Evolutionary conservation across 37 sponge, comb jelly and placozoan species (phyloP).

Genomic region (Ianthella basta): DNA sequence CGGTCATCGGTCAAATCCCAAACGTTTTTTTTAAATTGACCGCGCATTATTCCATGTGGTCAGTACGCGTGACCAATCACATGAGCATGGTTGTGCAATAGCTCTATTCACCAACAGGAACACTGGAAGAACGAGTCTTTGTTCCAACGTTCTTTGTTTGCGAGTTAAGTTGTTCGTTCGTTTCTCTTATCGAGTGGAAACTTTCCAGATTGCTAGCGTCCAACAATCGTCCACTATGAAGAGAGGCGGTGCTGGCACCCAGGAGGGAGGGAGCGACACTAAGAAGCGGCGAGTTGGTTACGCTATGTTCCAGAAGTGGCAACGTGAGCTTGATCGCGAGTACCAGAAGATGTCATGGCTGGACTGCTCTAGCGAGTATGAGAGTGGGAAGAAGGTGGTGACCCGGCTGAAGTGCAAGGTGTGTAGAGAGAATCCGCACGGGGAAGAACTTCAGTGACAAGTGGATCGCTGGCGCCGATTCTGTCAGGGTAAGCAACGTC

Average conservation of each 20-base stretch:
- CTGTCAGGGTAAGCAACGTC: conserved; percentile 54
- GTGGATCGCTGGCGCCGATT: conserved; percentile 63
- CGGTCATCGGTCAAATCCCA: conserved; percentile 58
- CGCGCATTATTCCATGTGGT: conserved; percentile 37
- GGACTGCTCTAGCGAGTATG: conserved; percentile 37
- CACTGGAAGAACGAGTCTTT: neutral
- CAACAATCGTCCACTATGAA: conserved; percentile 36
- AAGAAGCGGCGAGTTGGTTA: conserved; percentile 52
- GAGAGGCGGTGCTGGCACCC: neutral
- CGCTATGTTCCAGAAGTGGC: conserved; percentile 63
- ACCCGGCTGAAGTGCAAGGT: conserved; percentile 50
- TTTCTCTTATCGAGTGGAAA: conserved; percentile 3
- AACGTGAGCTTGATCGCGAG: conserved; percentile 62
- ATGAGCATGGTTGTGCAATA: conserved; percentile 24
- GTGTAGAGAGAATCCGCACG: conserved; percentile 34
- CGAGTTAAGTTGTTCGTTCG: no score
- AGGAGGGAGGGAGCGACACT: conserved; percentile 11
- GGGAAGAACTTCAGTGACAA: conserved; percentile 58
- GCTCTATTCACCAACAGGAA: conserved; percentile 17
- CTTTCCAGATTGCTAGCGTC: conserved; percentile 4
- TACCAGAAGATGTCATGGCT: conserved; percentile 61
- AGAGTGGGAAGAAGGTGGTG: conserved; percentile 39
- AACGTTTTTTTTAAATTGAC: conserved; percentile 47
- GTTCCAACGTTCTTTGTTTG: no score
- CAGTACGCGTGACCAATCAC: conserved; percentile 38